A percentile compares a stretch with the other conserved stretches of the same genome.
These are phyloP conservation scores for Hipparchia semele DNA, from an alignment of 2,888 invertebrate genomes.

Conservation along the genomic window DNA sequence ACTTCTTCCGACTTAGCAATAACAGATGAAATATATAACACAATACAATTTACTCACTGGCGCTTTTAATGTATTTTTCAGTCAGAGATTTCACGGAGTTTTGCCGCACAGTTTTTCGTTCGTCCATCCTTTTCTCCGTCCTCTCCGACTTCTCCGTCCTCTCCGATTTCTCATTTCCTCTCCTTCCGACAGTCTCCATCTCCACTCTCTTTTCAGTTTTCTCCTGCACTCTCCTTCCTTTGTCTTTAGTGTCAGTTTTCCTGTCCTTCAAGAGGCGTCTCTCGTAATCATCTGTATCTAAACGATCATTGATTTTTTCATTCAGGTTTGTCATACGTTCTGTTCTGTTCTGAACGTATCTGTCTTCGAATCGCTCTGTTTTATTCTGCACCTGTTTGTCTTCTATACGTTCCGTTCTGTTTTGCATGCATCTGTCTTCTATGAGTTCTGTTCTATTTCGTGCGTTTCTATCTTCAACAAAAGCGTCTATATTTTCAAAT, in stretches of 20 bases:
- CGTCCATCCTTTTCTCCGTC: constrained; percentile 57
- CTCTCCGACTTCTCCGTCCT: constrained; percentile 50
- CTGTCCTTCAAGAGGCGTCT: constrained; percentile 16
- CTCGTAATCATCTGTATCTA: constrained; percentile 14
- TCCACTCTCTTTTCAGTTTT: constrained; percentile 52
- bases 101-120: constrained; percentile 81
- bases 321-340: constrained; percentile 19
- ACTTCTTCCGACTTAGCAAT: too few species aligned
- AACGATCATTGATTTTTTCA: constrained; percentile 27
- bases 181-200: constrained; percentile 46
- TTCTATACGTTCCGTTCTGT: background rate
- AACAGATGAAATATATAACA: background rate
- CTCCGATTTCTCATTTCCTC: constrained; percentile 47
- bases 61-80: constrained; percentile 90
- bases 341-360: constrained; percentile 25
- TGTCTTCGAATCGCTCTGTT: background rate
- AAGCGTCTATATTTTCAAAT: constrained; percentile 37
- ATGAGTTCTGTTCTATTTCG: background rate
- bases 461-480: background rate
- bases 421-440: background rate
- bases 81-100: constrained; percentile 90
- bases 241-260: constrained; percentile 23
- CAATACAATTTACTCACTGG: constrained; percentile 62
- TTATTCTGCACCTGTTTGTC: background rate
- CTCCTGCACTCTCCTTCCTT: constrained; percentile 36